Conservation (phyloP, 2,797 vertebrate species). For the Chrysocyon brachyurus region DNA sequence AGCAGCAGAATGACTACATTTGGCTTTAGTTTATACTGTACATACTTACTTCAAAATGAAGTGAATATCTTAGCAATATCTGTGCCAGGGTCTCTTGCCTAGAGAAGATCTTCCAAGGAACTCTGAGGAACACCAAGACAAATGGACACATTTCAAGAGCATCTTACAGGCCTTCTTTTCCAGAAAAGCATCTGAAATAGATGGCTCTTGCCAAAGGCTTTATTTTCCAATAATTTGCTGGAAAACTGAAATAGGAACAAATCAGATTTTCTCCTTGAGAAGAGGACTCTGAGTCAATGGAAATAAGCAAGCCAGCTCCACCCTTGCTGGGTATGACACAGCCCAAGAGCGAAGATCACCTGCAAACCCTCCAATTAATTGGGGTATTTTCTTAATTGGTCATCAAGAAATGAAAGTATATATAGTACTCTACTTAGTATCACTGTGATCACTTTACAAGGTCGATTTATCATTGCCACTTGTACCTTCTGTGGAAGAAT, state of each 20-base stretch:
- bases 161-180: neutral
- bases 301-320: neutral
- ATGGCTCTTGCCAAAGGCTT: neutral
- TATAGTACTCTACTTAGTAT: neutral
- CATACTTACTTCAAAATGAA: neutral
- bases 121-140: neutral
- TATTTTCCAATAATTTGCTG: neutral
- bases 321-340: neutral
- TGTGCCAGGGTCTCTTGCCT: neutral
- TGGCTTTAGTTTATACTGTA: neutral
- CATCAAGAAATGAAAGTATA: neutral
- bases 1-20: neutral
- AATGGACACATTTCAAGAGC: neutral
- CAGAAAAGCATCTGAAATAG: neutral
- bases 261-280: neutral
- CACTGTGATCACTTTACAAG: neutral
- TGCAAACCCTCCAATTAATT: neutral
- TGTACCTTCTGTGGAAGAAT: neutral
- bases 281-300: neutral
- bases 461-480: neutral
- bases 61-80: neutral
- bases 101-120: neutral
- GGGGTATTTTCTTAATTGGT: neutral
- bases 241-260: neutral
- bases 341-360: neutral